Evolutionary conservation across 2,113 vertebrate species (phyloP).

Genomic region (Conger conger): DNA sequence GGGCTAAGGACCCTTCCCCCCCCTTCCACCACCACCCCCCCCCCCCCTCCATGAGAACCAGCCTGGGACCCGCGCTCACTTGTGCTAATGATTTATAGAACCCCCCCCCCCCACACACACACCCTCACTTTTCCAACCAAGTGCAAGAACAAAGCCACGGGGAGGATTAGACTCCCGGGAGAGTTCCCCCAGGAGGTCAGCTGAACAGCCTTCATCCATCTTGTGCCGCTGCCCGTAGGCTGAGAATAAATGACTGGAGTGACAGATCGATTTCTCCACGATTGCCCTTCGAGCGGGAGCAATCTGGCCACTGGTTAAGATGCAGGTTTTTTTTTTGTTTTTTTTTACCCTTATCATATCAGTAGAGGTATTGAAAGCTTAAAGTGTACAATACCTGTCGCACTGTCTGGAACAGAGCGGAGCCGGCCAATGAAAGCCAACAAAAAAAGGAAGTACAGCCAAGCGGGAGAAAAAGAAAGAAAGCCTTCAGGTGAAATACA

Average conservation of each 20-base stretch:
- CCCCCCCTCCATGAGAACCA: neutral
- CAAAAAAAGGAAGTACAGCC: neutral
- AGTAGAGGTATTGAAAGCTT: too few species aligned
- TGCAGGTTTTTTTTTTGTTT: neutral
- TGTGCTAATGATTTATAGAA: constrained; percentile 15
- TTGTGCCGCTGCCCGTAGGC: neutral
- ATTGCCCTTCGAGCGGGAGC: neutral
- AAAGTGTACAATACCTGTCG: too few species aligned
- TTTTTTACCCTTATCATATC: neutral
- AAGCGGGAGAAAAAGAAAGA: neutral
- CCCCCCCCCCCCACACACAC: too few species aligned
- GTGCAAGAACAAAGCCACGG: constrained; percentile 2
- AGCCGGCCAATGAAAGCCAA: too few species aligned
- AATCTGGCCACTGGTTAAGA: neutral
- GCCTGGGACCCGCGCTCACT: neutral
- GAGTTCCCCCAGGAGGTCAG: neutral
- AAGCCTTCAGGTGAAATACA: neutral
- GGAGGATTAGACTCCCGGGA: neutral
- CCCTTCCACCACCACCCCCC: too few species aligned
- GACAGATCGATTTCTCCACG: constrained; percentile 4
- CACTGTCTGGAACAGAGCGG: too few species aligned
- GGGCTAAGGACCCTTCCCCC: neutral
- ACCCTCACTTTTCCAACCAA: neutral
- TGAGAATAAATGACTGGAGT: neutral
- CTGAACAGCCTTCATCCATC: neutral